Percentiles rank a stretch among this genome's conserved stretches.
Conservation (phyloP, 2,797 vertebrate genomes). For the Toxotes lorentzi region DNA sequence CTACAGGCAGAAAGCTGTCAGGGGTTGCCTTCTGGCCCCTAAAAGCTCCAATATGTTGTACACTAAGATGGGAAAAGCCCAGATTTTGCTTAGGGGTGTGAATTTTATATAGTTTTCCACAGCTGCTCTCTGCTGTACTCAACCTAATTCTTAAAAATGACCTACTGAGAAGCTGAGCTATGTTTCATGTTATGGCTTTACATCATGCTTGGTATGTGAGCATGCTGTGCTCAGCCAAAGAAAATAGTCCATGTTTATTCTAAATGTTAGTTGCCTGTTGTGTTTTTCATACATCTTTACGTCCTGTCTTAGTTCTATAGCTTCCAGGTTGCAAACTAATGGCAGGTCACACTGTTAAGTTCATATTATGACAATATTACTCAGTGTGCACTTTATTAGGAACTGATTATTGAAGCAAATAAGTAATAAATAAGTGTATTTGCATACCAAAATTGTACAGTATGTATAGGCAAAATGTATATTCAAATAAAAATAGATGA, state of each 20-base stretch:
- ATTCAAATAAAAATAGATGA: neutral
- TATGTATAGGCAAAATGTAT: neutral
- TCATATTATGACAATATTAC: neutral
- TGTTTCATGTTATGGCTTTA: neutral
- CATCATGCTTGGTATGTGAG: neutral
- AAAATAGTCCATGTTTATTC: neutral
- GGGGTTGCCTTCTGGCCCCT: slow-evolving; percentile 24
- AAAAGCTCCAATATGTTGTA: slow-evolving; percentile 34
- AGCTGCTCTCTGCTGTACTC: slow-evolving; percentile 5
- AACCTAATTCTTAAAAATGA: neutral
- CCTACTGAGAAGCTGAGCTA: neutral
- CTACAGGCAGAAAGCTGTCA: slow-evolving; percentile 67
- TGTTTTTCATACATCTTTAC: neutral
- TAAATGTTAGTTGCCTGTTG: neutral
- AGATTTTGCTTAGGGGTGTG: slow-evolving; percentile 9
- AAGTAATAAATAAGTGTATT: neutral
- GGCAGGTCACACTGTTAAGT: neutral
- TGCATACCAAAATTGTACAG: neutral
- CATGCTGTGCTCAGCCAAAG: neutral
- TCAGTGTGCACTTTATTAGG: neutral
- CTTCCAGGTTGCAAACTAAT: neutral
- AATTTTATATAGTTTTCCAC: neutral
- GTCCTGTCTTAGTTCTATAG: neutral
- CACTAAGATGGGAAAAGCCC: slow-evolving; percentile 15
- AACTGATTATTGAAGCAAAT: neutral